Conservation (phyloP, 2,888 invertebrate genomes). For the Epirrhoe alternata region DNA sequence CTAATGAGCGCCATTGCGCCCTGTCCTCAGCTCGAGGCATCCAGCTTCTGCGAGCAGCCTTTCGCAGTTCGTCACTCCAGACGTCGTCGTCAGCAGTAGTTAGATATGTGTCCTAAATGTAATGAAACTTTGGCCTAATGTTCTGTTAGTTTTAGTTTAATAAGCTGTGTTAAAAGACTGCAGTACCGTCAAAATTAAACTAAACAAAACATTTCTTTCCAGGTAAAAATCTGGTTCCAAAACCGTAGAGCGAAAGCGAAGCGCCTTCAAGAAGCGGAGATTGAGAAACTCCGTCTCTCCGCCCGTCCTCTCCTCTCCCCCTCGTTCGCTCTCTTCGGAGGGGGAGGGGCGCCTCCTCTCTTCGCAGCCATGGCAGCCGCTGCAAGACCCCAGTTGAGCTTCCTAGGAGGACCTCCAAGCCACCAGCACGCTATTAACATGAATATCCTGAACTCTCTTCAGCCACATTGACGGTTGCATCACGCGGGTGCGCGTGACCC, state of each 20-base stretch:
- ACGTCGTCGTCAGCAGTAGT: too few relatives aligned
- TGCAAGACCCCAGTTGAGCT: constrained; percentile 86
- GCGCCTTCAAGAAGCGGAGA: constrained; percentile 97
- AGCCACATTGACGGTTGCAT: constrained; percentile 84
- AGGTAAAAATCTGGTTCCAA: constrained; percentile 97
- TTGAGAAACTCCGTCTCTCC: constrained; percentile 95
- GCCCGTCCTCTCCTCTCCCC: constrained; percentile 91
- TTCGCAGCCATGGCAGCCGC: constrained; percentile 88
- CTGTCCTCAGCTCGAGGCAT: too few relatives aligned
- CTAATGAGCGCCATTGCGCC: too few relatives aligned
- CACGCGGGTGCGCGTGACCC: constrained; percentile 73
- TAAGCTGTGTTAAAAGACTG: too few relatives aligned
- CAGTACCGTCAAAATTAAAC: too few relatives aligned
- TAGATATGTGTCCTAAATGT: too few relatives aligned
- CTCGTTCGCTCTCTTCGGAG: constrained; percentile 89
- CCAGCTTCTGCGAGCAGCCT: too few relatives aligned
- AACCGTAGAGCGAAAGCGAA: constrained; percentile 98
- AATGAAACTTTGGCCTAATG: too few relatives aligned
- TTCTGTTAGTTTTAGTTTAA: too few relatives aligned
- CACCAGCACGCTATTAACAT: constrained; percentile 84
- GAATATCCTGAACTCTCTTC: constrained; percentile 83
- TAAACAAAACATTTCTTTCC: constrained; percentile 53
- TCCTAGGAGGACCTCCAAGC: constrained; percentile 83
- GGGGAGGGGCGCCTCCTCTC: constrained; percentile 87
- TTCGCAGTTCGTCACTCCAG: too few relatives aligned